Conservation (phyloP, 2,888 invertebrate genomes). For the Portevinia maculata region DNA sequence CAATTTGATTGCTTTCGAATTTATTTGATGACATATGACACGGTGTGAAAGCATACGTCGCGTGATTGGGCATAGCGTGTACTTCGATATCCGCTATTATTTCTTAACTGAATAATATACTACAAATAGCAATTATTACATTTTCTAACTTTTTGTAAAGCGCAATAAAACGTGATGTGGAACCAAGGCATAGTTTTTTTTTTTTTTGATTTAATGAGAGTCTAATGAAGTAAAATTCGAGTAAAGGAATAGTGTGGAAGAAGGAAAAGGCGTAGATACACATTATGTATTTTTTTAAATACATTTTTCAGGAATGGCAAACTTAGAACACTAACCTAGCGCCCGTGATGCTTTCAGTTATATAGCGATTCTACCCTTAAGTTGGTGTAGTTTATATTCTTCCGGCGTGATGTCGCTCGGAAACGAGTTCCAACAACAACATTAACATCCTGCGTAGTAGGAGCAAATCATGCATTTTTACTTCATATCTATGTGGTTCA, state of each 20-base stretch:
- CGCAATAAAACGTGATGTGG: neutral
- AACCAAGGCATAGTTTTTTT: neutral
- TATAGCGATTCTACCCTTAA: too few species aligned
- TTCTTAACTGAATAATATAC: slow-evolving; percentile 43
- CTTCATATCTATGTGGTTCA: too few species aligned
- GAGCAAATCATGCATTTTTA: too few species aligned
- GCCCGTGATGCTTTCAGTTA: too few species aligned
- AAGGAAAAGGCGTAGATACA: too few species aligned
- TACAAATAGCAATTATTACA: slow-evolving; percentile 23
- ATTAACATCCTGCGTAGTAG: too few species aligned
- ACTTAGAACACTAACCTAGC: too few species aligned
- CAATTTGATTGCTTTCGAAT: slow-evolving; percentile 10
- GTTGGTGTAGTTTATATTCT: too few species aligned
- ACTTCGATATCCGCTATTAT: slow-evolving; percentile 40
- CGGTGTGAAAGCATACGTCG: slow-evolving; percentile 48
- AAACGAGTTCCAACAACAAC: too few species aligned
- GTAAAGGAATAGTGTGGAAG: neutral
- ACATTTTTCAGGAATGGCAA: too few species aligned
- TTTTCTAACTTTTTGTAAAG: neutral
- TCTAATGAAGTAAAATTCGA: slow-evolving; percentile 1
- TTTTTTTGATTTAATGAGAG: neutral
- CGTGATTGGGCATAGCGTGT: slow-evolving; percentile 59
- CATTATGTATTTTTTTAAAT: too few species aligned
- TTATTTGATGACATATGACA: slow-evolving; percentile 1
- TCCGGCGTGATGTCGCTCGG: too few species aligned